A percentile compares a stretch with the other conserved stretches of the same genome.
Evolutionary conservation across 2,797 vertebrate genomes (phyloP).

Genomic region (Fratercula arctica): DNA sequence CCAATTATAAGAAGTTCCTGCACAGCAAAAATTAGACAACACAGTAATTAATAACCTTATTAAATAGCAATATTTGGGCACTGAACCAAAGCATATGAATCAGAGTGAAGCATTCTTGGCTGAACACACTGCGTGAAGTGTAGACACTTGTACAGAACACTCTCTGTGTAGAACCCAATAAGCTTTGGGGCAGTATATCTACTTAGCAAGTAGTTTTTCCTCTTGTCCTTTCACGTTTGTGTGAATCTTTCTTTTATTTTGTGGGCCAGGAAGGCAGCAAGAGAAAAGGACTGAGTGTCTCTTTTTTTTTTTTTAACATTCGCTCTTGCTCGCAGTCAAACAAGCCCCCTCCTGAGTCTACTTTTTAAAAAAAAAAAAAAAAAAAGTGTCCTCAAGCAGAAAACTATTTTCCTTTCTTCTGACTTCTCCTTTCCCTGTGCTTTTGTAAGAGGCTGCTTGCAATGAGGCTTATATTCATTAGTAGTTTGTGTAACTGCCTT

Average conservation of each 20-base stretch:
- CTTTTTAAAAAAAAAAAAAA: not conserved
- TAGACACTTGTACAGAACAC: constrained; percentile 24
- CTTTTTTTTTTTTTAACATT: not conserved
- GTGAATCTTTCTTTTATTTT: not conserved
- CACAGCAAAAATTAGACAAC: constrained; percentile 71
- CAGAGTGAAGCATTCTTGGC: constrained; percentile 56
- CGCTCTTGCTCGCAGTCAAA: not conserved
- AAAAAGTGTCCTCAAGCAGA: not conserved
- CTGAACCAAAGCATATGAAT: constrained; percentile 68
- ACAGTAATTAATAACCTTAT: constrained; percentile 77
- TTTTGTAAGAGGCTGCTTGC: not conserved
- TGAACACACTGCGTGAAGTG: constrained; percentile 30
- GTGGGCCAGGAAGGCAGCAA: not conserved
- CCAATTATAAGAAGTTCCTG: constrained; percentile 71
- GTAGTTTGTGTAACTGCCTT: not conserved
- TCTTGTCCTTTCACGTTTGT: not conserved
- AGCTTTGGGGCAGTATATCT: constrained; percentile 2
- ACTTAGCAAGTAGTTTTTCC: not conserved
- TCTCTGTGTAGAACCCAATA: not conserved
- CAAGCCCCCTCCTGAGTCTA: not conserved
- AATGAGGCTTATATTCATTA: not conserved
- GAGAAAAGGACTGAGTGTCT: not conserved
- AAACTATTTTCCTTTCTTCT: not conserved
- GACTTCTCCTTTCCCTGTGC: not conserved
- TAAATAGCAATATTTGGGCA: constrained; percentile 76